Evolutionary conservation across 2,113 vertebrate species (phyloP).

Genomic region (Circaetus gallicus): DNA sequence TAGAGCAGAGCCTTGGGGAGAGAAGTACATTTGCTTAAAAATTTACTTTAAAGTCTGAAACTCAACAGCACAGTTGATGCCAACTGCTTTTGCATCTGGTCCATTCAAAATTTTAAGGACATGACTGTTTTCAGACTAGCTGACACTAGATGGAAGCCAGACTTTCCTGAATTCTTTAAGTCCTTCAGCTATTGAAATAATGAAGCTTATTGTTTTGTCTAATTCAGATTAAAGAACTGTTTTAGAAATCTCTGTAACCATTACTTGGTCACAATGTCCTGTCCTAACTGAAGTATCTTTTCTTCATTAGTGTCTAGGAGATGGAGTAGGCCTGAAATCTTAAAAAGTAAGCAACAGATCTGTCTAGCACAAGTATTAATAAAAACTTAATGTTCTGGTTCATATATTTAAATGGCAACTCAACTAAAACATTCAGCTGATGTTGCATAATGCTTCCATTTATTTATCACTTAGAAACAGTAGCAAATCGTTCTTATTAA

Average conservation of each 20-base stretch:
- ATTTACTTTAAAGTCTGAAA: background rate
- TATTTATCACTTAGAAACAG: background rate
- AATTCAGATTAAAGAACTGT: background rate
- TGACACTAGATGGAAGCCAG: conserved; percentile 26
- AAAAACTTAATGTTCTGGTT: background rate
- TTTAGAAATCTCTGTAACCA: background rate
- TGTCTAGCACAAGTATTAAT: background rate
- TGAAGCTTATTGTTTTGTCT: background rate
- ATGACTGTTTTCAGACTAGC: background rate
- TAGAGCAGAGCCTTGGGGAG: background rate
- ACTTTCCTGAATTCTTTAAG: background rate
- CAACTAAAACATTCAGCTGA: background rate
- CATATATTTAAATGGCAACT: background rate
- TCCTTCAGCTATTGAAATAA: background rate
- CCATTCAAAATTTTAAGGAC: background rate
- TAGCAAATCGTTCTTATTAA: background rate
- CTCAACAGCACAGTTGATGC: background rate
- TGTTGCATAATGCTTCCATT: background rate
- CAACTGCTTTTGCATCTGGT: background rate
- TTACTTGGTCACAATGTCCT: background rate
- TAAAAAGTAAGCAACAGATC: background rate
- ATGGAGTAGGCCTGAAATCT: background rate
- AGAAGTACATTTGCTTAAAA: background rate
- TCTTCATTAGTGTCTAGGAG: background rate
- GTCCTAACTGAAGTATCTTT: background rate